Conservation (phyloP, 2,113 vertebrate genomes). For the Casuarius casuarius region DNA sequence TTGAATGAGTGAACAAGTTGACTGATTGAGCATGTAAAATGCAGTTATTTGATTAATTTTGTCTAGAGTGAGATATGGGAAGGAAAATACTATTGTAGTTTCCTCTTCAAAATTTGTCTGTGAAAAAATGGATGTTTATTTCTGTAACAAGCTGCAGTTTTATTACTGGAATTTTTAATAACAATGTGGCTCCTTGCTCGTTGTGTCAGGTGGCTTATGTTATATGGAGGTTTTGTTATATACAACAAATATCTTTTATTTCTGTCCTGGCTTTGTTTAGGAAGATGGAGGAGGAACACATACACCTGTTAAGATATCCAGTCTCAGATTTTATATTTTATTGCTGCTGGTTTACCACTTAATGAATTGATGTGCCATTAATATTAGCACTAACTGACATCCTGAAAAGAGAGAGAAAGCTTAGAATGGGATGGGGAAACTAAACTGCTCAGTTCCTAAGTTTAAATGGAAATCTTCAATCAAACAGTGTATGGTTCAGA, state of each 20-base stretch:
- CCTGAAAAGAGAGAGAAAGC: background rate
- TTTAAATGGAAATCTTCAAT: background rate
- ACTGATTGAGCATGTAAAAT: no score
- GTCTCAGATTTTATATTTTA: background rate
- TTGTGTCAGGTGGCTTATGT: no score
- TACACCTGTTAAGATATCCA: background rate
- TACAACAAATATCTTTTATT: background rate
- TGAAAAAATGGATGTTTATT: background rate
- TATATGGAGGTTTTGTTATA: background rate
- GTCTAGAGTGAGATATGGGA: background rate
- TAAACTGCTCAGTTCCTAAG: background rate
- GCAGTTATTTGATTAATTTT: background rate
- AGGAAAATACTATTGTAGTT: background rate
- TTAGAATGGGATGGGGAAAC: background rate
- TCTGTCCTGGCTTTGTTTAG: background rate
- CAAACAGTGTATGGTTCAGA: background rate
- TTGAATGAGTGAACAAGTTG: no score
- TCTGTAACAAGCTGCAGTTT: background rate
- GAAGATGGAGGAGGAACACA: background rate
- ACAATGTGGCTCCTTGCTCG: background rate
- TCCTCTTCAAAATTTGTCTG: background rate
- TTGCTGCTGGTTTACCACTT: background rate
- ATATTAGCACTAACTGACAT: background rate
- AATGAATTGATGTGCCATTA: background rate
- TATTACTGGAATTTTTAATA: background rate